Percentiles rank a stretch among this genome's conserved stretches.
These are phyloP conservation scores for Bubalus kerabau DNA, from an alignment of 2,113 vertebrate genomes.

Conservation along the genomic window DNA sequence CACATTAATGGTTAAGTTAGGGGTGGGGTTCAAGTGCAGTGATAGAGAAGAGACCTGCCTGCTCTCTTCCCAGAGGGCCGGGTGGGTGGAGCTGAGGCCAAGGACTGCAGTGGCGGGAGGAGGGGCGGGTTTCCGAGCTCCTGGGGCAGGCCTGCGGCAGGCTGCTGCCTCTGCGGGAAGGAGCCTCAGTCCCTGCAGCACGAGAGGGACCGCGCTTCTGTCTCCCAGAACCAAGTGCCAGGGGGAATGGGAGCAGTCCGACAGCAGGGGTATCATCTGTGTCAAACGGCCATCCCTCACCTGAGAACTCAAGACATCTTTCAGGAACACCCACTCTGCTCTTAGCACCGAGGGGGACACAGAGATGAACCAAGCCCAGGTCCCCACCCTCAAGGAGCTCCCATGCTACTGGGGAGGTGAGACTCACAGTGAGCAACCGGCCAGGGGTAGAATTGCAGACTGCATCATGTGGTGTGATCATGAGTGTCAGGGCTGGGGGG, in stretches of 20 bases:
- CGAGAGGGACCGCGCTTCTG: rapidly evolving
- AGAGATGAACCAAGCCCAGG: neutral
- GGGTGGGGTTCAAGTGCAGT: too few relatives aligned
- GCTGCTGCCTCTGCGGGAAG: neutral
- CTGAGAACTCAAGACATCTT: neutral
- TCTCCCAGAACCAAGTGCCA: neutral
- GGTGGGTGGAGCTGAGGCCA: rapidly evolving
- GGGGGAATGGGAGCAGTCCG: neutral
- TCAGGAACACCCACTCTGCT: neutral
- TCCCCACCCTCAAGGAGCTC: neutral
- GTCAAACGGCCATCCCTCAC: neutral
- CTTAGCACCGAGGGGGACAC: neutral
- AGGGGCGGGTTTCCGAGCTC: neutral
- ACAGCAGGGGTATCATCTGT: neutral
- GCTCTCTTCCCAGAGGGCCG: neutral
- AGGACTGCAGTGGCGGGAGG: rapidly evolving
- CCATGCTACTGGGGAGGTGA: neutral
- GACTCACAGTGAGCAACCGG: neutral
- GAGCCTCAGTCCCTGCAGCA: neutral
- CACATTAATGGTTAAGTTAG: rapidly evolving
- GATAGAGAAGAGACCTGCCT: neutral
- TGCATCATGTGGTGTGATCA: rapidly evolving
- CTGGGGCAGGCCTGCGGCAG: neutral
- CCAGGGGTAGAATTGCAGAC: neutral
- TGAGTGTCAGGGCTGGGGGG: neutral